Evolutionary conservation across 2,113 vertebrate genomes (phyloP).

Genomic region (Centrocercus urophasianus): DNA sequence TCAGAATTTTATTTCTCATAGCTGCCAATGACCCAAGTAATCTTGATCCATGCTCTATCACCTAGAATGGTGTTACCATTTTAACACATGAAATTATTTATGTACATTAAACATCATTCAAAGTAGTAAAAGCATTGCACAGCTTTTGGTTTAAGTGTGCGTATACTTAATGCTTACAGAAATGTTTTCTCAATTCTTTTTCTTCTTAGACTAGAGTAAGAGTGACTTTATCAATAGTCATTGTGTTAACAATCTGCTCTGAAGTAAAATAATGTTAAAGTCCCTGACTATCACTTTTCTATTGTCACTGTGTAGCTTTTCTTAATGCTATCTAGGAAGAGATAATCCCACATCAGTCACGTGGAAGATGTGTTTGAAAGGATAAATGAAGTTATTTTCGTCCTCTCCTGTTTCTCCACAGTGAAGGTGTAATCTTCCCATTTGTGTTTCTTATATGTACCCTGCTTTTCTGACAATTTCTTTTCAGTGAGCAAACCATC

Average conservation of each 20-base stretch:
- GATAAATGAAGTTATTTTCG: background rate
- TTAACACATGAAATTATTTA: background rate
- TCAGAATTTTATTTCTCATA: background rate
- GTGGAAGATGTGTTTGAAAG: background rate
- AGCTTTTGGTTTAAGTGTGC: background rate
- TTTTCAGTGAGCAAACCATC: background rate
- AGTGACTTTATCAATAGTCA: background rate
- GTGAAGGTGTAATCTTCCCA: background rate
- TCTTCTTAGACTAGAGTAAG: background rate
- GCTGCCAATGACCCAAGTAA: background rate
- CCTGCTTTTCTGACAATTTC: conserved; percentile 8
- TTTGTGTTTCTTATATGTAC: background rate
- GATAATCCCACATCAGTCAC: background rate
- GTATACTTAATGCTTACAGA: background rate
- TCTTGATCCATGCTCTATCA: background rate
- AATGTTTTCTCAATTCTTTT: background rate
- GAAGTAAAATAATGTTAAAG: background rate
- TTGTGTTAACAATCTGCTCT: background rate
- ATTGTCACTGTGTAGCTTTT: background rate
- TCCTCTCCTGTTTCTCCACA: background rate
- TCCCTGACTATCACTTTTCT: background rate
- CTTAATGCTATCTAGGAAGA: background rate
- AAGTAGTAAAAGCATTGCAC: background rate
- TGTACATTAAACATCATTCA: background rate
- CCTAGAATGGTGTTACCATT: background rate